Base-by-base conservation (phyloP, 2,888 invertebrate species). In the Calliphora vomitoria region DNA sequence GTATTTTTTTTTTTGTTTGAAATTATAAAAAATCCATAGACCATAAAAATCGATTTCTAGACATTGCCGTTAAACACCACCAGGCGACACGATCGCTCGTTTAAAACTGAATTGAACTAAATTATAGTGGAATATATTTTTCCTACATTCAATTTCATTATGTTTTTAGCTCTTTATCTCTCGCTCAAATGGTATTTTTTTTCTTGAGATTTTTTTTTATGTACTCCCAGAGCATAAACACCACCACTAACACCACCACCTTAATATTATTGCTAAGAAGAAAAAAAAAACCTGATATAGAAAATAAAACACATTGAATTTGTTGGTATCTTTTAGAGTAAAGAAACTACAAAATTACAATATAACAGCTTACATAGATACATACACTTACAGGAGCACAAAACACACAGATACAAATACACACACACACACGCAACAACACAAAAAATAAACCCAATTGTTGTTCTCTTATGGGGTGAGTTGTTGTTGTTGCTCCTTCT, bases 31-130 rank as follows among this genome's bases (percentile, higher is more conserved):
- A 35, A 50, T 60, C 25, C 44, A 41, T 62, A 15, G n/a, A 41
- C 8, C 11, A 13, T 58, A 74, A 58, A 68, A 75, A 66, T 38
- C 60, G 68, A 18, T 69, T 71, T 53, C 6, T 20, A 31, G 50
- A 62, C 69, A 82, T 79, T 75, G 75, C 87, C 88, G 81, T 69
- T 69, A 82, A 84, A 89, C 88, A 90, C 90, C 69, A 91, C 92
- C 90, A 86, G 86, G 82, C 92, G 85, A 87, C 89, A 87, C 91
- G 92, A 92, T 92, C 92, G 91, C 89, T 87, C 85, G 89, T 90
- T 90, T 82, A 89, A 90, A 90, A 93, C 92, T 92, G 90, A 91
- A 89, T 85, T 91, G 89, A 91, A 88, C 84, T 87, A 75, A 88
- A 88, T 86, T 86, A 85, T 82, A 62, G 72, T 62, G 78, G 82